Evolutionary conservation across 2,888 invertebrate species (phyloP), one percentile per base, ranked within the genome.

Genomic region (Lasioglossum pauxillum): DNA sequence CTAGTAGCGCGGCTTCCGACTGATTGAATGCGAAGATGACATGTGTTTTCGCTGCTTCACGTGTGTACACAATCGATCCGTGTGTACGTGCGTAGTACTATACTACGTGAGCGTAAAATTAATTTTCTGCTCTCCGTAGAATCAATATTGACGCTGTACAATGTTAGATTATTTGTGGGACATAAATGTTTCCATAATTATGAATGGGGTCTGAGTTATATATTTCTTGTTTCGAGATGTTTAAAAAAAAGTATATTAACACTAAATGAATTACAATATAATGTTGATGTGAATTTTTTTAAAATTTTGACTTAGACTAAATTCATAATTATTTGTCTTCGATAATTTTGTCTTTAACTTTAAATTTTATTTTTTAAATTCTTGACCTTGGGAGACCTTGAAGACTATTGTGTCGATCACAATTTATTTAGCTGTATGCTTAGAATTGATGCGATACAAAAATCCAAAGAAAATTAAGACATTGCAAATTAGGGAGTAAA

Each of bases 11-110:
- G 38, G 10, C 38, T 69, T 10, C 69, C 38, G 38, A 69, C 23
- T 12, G 69, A 38, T 69, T n/a, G 41, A 69, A 23, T 69, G 38
- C 69, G 69, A 69, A 19, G 69, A 69, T 38, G 69, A 69, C 35
- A 69, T n/a, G 69, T 69, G 38, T 69, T 67, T 69, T 41, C 67
- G 23, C 69, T 12, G 60, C 31, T 10, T 38, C 19, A 4, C 19
- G 38, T 38, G 38, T 4, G 12, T 10, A 23, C 38, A 38, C 35
- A n/a, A 23, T 38, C 23, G 23, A 67, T 16, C 64, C 23, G 19
- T 2, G 64, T 31, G 67, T 23, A 35, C 35, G 35, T 7, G 35
- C 3, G 23, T 8, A 67, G 35, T 67, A 31, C 35, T 8, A 31
- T 16, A 2, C 19, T n/a, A 38, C 38, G 38, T 41, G 38, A 41